A percentile compares a stretch with the other conserved stretches of the same genome.
These are phyloP conservation scores for Leptopilina myrica DNA, from an alignment of 2,888 invertebrate genomes.

Conservation along the genomic window DNA sequence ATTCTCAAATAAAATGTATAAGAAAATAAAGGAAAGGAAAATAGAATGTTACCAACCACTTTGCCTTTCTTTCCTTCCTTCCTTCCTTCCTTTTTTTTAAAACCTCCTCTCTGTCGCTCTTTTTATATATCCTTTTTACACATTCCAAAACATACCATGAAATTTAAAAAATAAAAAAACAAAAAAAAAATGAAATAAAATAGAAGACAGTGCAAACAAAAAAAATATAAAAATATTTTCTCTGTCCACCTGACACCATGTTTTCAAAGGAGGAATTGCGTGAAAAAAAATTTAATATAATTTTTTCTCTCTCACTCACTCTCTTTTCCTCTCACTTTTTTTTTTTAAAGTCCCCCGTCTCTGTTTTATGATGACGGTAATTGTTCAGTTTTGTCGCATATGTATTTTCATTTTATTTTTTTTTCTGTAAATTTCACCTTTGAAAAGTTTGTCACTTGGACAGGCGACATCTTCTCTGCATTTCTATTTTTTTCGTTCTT, in stretches of 20 bases:
- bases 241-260: slow-evolving; percentile 6
- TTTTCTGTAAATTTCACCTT: background rate
- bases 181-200: too few species aligned
- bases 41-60: background rate
- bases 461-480: background rate
- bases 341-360: background rate
- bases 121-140: background rate
- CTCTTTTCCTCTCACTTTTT: background rate
- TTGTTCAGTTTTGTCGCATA: background rate
- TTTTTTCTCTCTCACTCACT: background rate
- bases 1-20: slow-evolving; percentile 1
- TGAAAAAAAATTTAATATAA: slow-evolving; percentile 7
- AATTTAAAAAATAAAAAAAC: background rate
- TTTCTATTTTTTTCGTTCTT: background rate
- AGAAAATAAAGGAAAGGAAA: background rate
- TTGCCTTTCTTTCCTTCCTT: background rate
- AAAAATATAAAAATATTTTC: background rate
- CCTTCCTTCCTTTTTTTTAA: too few species aligned
- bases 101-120: background rate
- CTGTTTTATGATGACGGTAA: slow-evolving; percentile 11
- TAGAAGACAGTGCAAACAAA: background rate
- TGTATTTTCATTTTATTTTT: slow-evolving; percentile 8
- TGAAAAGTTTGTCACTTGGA: slow-evolving; percentile 14
- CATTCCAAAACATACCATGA: slow-evolving; percentile 4
- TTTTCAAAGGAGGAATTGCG: background rate